These are phyloP conservation scores for Aromia moschata DNA, from an alignment of 2,888 invertebrate genomes.

Conservation along the genomic window DNA sequence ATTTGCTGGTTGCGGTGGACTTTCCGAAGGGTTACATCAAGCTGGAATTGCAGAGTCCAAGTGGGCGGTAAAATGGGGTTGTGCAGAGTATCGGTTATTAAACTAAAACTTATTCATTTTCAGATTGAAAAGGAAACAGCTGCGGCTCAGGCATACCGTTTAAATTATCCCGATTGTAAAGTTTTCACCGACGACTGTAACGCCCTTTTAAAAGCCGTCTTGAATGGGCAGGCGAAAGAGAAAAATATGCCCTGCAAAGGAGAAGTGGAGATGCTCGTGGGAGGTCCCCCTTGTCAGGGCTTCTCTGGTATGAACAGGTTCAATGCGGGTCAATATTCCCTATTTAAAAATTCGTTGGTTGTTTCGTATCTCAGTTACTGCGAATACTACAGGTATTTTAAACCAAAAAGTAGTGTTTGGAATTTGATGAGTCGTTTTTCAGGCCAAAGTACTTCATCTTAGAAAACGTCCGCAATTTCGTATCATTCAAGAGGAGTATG, in stretches of 20 bases:
- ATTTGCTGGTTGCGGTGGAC: conserved; percentile 87
- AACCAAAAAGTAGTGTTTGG: neutral
- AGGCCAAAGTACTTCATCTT: conserved; percentile 81
- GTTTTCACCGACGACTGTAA: conserved; percentile 89
- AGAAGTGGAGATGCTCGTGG: conserved; percentile 84
- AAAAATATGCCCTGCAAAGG: conserved; percentile 74
- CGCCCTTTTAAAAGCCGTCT: conserved; percentile 71
- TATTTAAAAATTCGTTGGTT: conserved; percentile 86
- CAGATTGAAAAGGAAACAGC: conserved; percentile 78
- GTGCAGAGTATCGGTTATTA: conserved; percentile 4
- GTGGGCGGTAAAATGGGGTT: conserved; percentile 78
- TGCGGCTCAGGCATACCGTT: conserved; percentile 81
- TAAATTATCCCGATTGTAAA: conserved; percentile 77
- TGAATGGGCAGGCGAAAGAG: conserved; percentile 65
- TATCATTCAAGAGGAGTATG: conserved; percentile 82
- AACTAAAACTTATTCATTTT: conserved; percentile 23
- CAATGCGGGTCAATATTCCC: conserved; percentile 83
- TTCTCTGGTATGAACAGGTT: conserved; percentile 92
- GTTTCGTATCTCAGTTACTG: conserved; percentile 85
- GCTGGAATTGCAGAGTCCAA: conserved; percentile 74
- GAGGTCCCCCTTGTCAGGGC: conserved; percentile 90
- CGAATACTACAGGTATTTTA: conserved; percentile 75
- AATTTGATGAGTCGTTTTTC: conserved; percentile 23
- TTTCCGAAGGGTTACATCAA: conserved; percentile 78
- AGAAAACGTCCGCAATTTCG: conserved; percentile 89